Evolutionary conservation across 2,888 invertebrate genomes (phyloP), one percentile per base, ranked within the genome.

Genomic region (Epistrophe eligans): DNA sequence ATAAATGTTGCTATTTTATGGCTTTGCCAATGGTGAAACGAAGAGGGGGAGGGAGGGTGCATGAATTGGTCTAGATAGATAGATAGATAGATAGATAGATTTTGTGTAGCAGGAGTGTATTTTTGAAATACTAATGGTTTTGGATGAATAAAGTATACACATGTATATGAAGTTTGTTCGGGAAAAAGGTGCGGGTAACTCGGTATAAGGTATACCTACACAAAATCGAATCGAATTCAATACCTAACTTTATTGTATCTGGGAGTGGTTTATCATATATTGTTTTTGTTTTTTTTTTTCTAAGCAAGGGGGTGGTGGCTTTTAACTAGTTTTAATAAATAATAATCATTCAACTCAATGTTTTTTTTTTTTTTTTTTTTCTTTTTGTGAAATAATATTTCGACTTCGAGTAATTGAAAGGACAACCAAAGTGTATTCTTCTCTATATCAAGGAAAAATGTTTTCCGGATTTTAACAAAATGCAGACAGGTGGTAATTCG

Each of bases 1-100:
- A 84, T 84, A 79, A 82, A 77, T 77, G 60, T 77, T 57, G 48
- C 24, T 77, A 76, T 62, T 80, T 70, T 40, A 40, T 70, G 19
- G 57, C 40, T 80, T 19, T 35, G 2, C 32, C 5, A 70, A 62
- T 9, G 62, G 24, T 13, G 28, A n/a, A 15, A 3, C 1, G 43
- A 43, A 4, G 32, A 11, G 24, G 24, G 43, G 13, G 38, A 3
- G 19, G n/a, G 10, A 45, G 19, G n/a, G 10, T 28, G n/a, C 32
- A 24, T 15, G 28, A 55, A 64, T 64, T 45, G 60, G n/a, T 48
- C n/a, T 50, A 67, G 17, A 19, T 67, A 67, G 4, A 19, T 67
- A 67, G 4, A 19, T 67, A 67, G 4, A 19, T 67, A 67, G 4
- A 45, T 60, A 67, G 15, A 45, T 60, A 45, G 28, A 66, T 64